A percentile compares a stretch with the other conserved stretches of the same genome.
Evolutionary conservation across 1,140 invertebrate genomes (phyloP).

Genomic region (Gryon sp.): DNA sequence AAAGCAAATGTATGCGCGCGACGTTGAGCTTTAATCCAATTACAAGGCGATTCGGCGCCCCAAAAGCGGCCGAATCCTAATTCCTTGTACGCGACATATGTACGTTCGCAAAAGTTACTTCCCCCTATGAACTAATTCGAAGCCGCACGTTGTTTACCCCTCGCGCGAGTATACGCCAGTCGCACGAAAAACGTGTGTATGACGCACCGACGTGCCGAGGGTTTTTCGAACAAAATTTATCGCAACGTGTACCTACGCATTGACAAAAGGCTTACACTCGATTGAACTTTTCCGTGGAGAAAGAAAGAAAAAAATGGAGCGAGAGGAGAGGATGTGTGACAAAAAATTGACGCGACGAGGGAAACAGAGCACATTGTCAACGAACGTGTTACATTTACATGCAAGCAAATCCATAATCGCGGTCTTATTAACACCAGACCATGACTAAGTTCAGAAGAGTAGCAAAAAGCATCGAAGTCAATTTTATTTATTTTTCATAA

Average conservation of each 20-base stretch:
- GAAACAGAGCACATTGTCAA: slow-evolving; percentile 31
- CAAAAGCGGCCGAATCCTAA: slow-evolving; percentile 54
- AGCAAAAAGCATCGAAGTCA: too few species aligned
- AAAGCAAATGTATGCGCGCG: slow-evolving; percentile 7
- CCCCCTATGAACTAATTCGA: slow-evolving; percentile 59
- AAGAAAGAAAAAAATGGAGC: slow-evolving; percentile 39
- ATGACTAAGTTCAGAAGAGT: not conserved
- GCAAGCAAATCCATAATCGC: slow-evolving; percentile 22
- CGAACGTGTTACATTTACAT: slow-evolving; percentile 31
- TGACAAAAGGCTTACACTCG: slow-evolving; percentile 70
- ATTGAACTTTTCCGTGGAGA: slow-evolving; percentile 63
- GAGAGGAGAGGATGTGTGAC: slow-evolving; percentile 8
- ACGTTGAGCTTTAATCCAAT: slow-evolving; percentile 41
- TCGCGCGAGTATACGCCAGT: slow-evolving; percentile 51
- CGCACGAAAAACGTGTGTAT: slow-evolving; percentile 55
- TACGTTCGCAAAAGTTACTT: slow-evolving; percentile 52
- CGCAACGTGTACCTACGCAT: slow-evolving; percentile 58
- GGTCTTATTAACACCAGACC: slow-evolving; percentile 12
- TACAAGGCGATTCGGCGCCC: slow-evolving; percentile 24
- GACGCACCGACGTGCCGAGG: slow-evolving; percentile 59
- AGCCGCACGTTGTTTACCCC: slow-evolving; percentile 58
- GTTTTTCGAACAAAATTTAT: slow-evolving; percentile 68
- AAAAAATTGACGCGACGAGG: slow-evolving; percentile 46
- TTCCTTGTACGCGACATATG: slow-evolving; percentile 61
- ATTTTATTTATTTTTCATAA: not conserved